Evolutionary conservation across 1,140 invertebrate genomes (phyloP).

Genomic region (Cherax destructor): DNA sequence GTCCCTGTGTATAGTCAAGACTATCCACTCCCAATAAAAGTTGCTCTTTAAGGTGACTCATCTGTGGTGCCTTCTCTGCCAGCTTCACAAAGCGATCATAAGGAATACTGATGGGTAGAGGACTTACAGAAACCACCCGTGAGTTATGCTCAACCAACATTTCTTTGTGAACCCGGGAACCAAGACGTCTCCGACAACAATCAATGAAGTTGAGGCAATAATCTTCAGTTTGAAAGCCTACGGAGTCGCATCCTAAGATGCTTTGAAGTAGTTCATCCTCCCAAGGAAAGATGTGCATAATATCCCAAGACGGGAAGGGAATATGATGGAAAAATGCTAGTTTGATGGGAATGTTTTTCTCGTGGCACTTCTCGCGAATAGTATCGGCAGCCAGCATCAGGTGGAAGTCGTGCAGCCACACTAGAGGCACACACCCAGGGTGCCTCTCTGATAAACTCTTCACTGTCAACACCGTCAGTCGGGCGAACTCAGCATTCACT

Average conservation of each 20-base stretch:
- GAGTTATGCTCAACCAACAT: constrained; percentile 91
- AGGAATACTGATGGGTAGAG: constrained; percentile 89
- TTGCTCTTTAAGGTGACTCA: constrained; percentile 82
- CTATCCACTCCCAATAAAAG: constrained; percentile 91
- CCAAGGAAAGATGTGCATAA: constrained; percentile 92
- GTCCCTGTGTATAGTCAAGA: constrained; percentile 93
- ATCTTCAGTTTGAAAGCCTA: constrained; percentile 93
- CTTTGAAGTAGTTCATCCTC: constrained; percentile 94
- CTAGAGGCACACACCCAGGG: constrained; percentile 82
- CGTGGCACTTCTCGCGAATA: constrained; percentile 86
- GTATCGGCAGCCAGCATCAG: constrained; percentile 92
- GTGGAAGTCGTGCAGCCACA: constrained; percentile 97
- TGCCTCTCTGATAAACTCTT: constrained; percentile 76
- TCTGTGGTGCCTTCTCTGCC: constrained; percentile 84
- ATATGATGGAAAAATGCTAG: constrained; percentile 94
- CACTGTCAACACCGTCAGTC: constrained; percentile 85
- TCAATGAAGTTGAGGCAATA: constrained; percentile 95
- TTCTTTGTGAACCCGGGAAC: constrained; percentile 90
- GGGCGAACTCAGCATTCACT: constrained; percentile 89
- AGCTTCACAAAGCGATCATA: constrained; percentile 90
- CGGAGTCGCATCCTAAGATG: constrained; percentile 86
- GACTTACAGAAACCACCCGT: constrained; percentile 86
- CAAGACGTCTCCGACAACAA: constrained; percentile 90
- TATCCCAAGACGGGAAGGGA: constrained; percentile 94
- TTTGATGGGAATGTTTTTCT: constrained; percentile 85